Conservation (phyloP, 2,888 invertebrate species). For the Tipula lateralis region DNA sequence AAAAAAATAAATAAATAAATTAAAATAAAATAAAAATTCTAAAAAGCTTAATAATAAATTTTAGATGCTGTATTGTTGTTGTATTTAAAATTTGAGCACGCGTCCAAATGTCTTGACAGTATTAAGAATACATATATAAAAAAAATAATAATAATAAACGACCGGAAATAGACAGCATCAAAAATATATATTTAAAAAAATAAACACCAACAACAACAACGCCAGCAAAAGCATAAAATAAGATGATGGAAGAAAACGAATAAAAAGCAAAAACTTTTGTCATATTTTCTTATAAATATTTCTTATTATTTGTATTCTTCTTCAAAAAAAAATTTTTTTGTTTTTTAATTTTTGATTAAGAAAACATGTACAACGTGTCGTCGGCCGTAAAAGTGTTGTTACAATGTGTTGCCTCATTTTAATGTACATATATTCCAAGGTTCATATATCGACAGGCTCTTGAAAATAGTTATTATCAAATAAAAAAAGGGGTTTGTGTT, state of each 20-base stretch:
- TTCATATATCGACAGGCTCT: too few relatives aligned
- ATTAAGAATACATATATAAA: slow-evolving; percentile 4
- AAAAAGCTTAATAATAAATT: not conserved
- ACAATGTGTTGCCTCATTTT: too few relatives aligned
- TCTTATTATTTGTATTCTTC: not conserved
- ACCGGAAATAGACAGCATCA: slow-evolving; percentile 30
- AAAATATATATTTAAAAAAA: not conserved
- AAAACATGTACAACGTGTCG: not conserved
- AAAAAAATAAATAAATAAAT: not conserved
- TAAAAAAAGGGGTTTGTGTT: too few relatives aligned
- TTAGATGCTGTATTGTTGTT: not conserved
- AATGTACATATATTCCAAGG: too few relatives aligned
- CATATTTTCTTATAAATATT: not conserved
- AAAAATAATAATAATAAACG: slow-evolving; percentile 24
- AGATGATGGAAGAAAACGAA: slow-evolving; percentile 5
- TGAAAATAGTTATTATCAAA: too few relatives aligned
- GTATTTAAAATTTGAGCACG: slow-evolving; percentile 26
- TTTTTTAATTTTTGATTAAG: not conserved
- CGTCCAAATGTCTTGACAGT: slow-evolving; percentile 29
- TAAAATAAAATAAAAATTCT: not conserved
- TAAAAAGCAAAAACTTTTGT: slow-evolving; percentile 1
- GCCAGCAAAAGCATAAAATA: not conserved
- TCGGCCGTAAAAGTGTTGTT: not conserved
- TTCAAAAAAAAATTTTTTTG: too few relatives aligned
- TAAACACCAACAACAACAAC: not conserved